These are phyloP conservation scores for Lampropteryx suffumata DNA, from an alignment of 2,888 invertebrate genomes.

Conservation along the genomic window DNA sequence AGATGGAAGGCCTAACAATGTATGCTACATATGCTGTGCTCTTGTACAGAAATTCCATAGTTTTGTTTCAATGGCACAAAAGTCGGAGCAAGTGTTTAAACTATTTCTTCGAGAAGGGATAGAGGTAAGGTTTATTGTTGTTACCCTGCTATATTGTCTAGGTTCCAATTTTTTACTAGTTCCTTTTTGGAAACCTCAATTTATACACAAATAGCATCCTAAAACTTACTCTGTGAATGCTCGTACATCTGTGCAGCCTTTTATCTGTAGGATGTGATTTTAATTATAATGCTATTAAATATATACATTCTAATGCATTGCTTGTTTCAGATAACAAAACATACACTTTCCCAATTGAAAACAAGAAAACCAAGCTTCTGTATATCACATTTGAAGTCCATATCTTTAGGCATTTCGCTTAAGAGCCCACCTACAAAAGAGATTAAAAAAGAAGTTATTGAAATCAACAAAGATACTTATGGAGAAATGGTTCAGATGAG, in stretches of 20 bases:
- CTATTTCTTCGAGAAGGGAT: not conserved
- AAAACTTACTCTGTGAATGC: too few species aligned
- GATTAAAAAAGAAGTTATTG: constrained; percentile 11
- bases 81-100: constrained; percentile 3
- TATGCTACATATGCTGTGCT: constrained; percentile 9
- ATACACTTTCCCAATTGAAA: constrained; percentile 1
- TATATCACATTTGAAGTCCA: constrained; percentile 1
- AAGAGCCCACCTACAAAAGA: not conserved
- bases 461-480: not conserved
- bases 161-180: too few species aligned
- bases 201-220: too few species aligned
- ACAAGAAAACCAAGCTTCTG: constrained; percentile 3
- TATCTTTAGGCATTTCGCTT: not conserved
- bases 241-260: too few species aligned
- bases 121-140: constrained; percentile 3
- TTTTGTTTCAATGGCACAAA: constrained; percentile 3
- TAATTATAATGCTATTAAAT: too few species aligned
- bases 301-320: too few species aligned
- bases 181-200: too few species aligned
- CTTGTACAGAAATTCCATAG: constrained; percentile 8
- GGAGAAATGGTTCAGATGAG: not conserved
- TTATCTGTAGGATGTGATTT: too few species aligned
- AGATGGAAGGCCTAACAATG: constrained; percentile 9
- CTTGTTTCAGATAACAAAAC: constrained; percentile 9
- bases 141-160: too few species aligned